Conservation (phyloP, 2,888 invertebrate species). For the Patella depressa region DNA sequence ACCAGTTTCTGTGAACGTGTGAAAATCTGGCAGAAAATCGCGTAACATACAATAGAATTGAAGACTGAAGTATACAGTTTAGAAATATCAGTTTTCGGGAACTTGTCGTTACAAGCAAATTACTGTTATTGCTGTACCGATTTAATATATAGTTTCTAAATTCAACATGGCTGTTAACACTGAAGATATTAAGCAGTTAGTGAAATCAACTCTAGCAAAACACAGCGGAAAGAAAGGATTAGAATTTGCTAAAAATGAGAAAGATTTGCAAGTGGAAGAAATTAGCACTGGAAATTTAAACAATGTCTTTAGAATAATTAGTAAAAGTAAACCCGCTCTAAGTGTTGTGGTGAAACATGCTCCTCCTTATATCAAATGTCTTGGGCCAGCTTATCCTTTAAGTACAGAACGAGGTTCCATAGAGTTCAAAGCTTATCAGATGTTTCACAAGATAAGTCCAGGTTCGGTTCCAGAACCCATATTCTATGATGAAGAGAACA, state of each 20-base stretch:
- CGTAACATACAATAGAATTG: too few relatives aligned
- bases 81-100: too few relatives aligned
- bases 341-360: conserved; percentile 51
- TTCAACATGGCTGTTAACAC: background rate
- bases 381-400: conserved; percentile 51
- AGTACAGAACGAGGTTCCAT: conserved; percentile 38
- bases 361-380: conserved; percentile 53
- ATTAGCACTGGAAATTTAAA: conserved; percentile 56
- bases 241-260: conserved; percentile 28
- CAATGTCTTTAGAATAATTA: conserved; percentile 41
- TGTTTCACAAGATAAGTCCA: conserved; percentile 41
- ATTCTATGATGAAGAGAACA: conserved; percentile 33
- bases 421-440: conserved; percentile 45
- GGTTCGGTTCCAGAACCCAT: conserved; percentile 47
- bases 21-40: too few relatives aligned
- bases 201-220: background rate
- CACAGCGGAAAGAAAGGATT: background rate
- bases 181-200: background rate
- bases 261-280: conserved; percentile 37
- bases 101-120: too few relatives aligned
- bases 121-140: too few relatives aligned
- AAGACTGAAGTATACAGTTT: too few relatives aligned
- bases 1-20: too few relatives aligned
- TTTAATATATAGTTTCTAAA: background rate
- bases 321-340: conserved; percentile 11